Evolutionary conservation across 2,113 vertebrate species (phyloP), one percentile per base, ranked within the genome.

Genomic region (Phoxinus phoxinus): DNA sequence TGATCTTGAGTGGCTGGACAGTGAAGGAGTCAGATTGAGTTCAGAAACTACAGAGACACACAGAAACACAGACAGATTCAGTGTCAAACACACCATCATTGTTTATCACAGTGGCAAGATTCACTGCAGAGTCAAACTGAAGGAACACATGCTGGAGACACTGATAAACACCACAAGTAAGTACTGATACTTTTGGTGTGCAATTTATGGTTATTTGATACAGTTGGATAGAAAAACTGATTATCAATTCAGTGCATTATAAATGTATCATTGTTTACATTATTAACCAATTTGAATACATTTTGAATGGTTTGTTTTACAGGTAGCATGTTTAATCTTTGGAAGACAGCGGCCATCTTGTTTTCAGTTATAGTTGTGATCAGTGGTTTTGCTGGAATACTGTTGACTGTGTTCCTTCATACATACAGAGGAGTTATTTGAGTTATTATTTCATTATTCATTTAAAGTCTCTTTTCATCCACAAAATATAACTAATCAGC

Each of bases 1-100:
- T 56, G 61, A 85, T 32, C n/a, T 86, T 32, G 69, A 75, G 69
- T 89, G 85, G 88, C 51, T 84, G 87, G 48, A 86, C 87, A 84
- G 56, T 84, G 32, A 84, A 73, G 84, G 75, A 65, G 37, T 17
- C 12, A 37, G 9, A 13, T 75, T 83, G n/a, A 19, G 9, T 72
- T 56, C 56, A 78, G 87, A 11, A 79, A 30, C 53, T 12, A n/a
- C 56, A 86, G 79, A 83, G 21, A 77, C 53, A 61, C 61, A 71
- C 25, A 79, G 41, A 83, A 75, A 86, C 46, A 0, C 1, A n/a
- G 10, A 78, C 2, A 15, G 65, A 3, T 78, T 84, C 69, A 67
- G 41, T 10, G 3, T 78, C 11, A 58, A 78, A 41, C 11, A 78
- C 11, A 59, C 30, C 30, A 17, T 79, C 23, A 59, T 6, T 84